Conservation (phyloP, 2,113 vertebrate genomes). For the Perognathus longimembris region DNA sequence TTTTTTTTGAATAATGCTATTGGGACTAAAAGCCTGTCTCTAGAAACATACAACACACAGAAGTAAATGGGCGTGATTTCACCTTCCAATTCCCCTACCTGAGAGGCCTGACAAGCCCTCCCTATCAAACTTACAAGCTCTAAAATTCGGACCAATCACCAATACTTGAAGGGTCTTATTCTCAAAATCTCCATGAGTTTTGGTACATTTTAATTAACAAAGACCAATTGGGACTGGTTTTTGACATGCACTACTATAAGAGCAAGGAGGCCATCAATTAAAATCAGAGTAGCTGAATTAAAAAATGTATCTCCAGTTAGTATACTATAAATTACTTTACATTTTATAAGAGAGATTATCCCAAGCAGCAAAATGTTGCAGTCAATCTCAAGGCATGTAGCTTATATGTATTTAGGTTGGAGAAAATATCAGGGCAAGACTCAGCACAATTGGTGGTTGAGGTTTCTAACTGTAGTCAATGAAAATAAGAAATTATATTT, state of each 20-base stretch:
- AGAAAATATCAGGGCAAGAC: not conserved
- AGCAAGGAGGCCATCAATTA: constrained; percentile 38
- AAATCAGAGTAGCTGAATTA: not conserved
- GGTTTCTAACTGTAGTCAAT: not conserved
- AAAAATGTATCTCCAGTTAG: not conserved
- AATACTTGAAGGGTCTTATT: not conserved
- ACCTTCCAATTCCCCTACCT: not conserved
- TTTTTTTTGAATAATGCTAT: constrained; percentile 54
- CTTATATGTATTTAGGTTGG: not conserved
- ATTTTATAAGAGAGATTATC: not conserved
- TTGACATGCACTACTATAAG: not conserved
- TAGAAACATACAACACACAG: constrained; percentile 42
- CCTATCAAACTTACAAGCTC: not conserved
- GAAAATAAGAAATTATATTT: not conserved
- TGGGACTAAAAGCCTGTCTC: constrained; percentile 45
- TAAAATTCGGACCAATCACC: not conserved
- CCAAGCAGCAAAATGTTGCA: not conserved
- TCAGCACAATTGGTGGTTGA: not conserved
- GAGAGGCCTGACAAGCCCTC: not conserved
- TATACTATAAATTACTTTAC: constrained; percentile 10
- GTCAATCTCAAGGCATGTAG: not conserved
- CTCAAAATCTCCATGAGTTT: not conserved
- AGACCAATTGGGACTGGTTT: constrained; percentile 35
- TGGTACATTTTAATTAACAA: constrained; percentile 12
- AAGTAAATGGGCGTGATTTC: not conserved